phyloP scores from a whole-genome alignment of 2,888 invertebrate genomes.

The Hyles lineata region DNA sequence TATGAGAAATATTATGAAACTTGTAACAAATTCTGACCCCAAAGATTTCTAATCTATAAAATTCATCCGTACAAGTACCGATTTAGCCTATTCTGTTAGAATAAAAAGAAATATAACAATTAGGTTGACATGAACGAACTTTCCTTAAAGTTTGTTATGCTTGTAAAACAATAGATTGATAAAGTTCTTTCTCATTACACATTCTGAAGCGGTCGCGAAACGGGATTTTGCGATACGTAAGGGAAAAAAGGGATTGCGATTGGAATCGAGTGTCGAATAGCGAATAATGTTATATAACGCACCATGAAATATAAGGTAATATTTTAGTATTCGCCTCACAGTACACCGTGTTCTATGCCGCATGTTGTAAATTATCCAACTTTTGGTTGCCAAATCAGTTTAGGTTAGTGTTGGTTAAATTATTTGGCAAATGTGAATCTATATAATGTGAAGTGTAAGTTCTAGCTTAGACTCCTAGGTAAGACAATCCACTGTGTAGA shows the following conservation, averaged over 20 bases:
- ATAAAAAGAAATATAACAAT: neutral
- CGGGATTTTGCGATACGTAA: conserved; percentile 21
- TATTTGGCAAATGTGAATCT: neutral
- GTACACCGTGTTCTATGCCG: neutral
- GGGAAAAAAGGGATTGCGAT: conserved; percentile 26
- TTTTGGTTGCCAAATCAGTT: neutral
- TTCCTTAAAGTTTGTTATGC: neutral
- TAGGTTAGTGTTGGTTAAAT: neutral
- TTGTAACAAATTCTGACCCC: no score
- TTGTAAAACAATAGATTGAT: conserved; percentile 19
- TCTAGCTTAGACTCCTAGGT: no score
- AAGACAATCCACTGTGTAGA: no score
- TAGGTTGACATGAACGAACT: neutral
- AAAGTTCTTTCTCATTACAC: neutral
- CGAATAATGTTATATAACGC: conserved; percentile 14
- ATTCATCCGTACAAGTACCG: neutral
- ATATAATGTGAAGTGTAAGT: no score
- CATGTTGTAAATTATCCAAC: neutral
- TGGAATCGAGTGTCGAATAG: conserved; percentile 25
- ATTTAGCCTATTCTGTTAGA: neutral
- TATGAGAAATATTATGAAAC: no score
- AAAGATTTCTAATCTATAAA: no score
- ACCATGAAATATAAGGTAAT: conserved; percentile 15
- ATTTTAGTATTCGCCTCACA: conserved; percentile 13
- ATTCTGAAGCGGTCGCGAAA: conserved; percentile 10